Evolutionary conservation across 2,888 invertebrate genomes (phyloP).

Genomic region (Microctonus aethiopoides): DNA sequence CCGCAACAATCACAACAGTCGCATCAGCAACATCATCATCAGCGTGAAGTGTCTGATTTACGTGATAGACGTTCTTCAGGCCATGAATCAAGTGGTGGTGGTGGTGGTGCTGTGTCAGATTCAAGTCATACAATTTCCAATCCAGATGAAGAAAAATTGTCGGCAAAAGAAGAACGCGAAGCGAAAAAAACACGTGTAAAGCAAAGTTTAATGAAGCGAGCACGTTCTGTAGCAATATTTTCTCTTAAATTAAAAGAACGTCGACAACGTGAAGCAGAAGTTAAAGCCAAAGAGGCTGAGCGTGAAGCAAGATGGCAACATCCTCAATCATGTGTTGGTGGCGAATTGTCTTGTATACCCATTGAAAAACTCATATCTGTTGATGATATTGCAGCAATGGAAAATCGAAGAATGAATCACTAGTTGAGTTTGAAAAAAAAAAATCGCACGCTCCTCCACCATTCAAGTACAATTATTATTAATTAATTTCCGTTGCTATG

Average conservation of each 20-base stretch:
- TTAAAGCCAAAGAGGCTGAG: conserved; percentile 74
- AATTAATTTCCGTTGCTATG: conserved; percentile 25
- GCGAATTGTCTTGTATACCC: conserved; percentile 85
- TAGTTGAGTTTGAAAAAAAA: conserved; percentile 21
- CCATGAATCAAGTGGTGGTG: conserved; percentile 38
- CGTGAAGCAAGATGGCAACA: conserved; percentile 70
- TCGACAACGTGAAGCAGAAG: conserved; percentile 81
- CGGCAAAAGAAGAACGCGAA: conserved; percentile 70
- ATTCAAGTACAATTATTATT: conserved; percentile 16
- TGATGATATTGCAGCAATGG: conserved; percentile 68
- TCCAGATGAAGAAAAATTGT: conserved; percentile 69
- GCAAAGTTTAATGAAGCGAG: conserved; percentile 84
- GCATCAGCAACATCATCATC: conserved; percentile 50
- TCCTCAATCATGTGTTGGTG: conserved; percentile 79
- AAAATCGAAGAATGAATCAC: conserved; percentile 60
- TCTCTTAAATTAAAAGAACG: conserved; percentile 82
- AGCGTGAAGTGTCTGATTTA: conserved; percentile 37
- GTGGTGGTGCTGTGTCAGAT: conserved; percentile 67
- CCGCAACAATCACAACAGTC: conserved; percentile 44
- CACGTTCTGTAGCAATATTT: conserved; percentile 87
- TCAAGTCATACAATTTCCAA: conserved; percentile 71
- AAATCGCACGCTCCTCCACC: not conserved
- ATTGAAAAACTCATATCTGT: conserved; percentile 78
- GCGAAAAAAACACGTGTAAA: conserved; percentile 78
- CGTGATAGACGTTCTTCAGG: conserved; percentile 42